Percentiles rank a stretch among this genome's conserved stretches.
Conservation (phyloP, 2,797 vertebrate species). For the Decapterus maruadsi region DNA sequence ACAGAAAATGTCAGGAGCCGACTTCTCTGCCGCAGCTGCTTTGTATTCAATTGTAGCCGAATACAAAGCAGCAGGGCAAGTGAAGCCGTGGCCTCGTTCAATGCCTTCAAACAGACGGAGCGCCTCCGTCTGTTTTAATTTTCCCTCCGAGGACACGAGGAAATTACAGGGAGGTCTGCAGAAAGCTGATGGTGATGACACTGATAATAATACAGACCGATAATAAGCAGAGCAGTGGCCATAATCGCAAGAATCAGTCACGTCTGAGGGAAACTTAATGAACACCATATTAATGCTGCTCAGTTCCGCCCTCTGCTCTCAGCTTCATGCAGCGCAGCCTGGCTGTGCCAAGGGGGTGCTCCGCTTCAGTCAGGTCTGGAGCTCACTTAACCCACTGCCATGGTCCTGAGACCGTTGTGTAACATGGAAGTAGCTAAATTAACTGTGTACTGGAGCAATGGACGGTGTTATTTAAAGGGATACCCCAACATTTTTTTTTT, state of each 20-base stretch:
- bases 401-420: too few species aligned
- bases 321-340: too few species aligned
- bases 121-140: slow-evolving; percentile 31
- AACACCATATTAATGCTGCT: not conserved
- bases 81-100: slow-evolving; percentile 34
- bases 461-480: too few species aligned
- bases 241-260: slow-evolving; percentile 25
- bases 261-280: not conserved
- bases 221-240: not conserved
- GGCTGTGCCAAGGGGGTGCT: too few species aligned
- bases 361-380: too few species aligned
- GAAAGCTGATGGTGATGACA: slow-evolving; percentile 38
- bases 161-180: slow-evolving; percentile 20
- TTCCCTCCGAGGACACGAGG: slow-evolving; percentile 13
- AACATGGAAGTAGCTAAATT: too few species aligned
- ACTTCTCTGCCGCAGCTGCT: slow-evolving; percentile 44
- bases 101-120: slow-evolving; percentile 26
- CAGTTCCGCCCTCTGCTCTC: not conserved
- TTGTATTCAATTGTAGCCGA: slow-evolving; percentile 54
- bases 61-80: slow-evolving; percentile 34
- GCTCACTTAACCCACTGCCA: too few species aligned
- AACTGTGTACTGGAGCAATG: too few species aligned
- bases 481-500: too few species aligned
- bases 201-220: slow-evolving; percentile 25
- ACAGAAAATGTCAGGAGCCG: slow-evolving; percentile 25